Evolutionary conservation across 2,113 vertebrate species (phyloP).

Genomic region (Pelvicachromis taeniatus): DNA sequence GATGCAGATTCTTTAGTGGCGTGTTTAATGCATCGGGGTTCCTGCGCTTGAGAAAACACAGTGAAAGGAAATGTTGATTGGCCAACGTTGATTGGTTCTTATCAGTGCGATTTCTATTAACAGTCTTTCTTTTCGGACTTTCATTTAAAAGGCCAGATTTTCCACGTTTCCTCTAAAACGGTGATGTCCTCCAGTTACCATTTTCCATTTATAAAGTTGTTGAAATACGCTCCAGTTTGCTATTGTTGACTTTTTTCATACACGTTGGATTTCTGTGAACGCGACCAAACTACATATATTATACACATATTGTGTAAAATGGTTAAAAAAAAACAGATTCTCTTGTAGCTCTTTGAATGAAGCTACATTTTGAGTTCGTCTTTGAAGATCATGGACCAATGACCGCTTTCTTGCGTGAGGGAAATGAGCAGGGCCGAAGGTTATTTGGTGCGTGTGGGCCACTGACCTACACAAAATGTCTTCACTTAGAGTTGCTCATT

Average conservation of each 20-base stretch:
- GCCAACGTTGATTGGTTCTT: not conserved
- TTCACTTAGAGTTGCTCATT: not conserved
- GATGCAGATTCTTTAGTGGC: not conserved
- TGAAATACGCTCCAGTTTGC: conserved; percentile 17
- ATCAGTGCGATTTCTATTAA: not conserved
- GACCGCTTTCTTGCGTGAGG: conserved; percentile 42
- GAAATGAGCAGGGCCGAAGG: conserved; percentile 21
- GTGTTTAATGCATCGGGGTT: not conserved
- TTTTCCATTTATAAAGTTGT: conserved; percentile 11
- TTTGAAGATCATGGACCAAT: conserved; percentile 54
- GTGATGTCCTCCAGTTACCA: not conserved
- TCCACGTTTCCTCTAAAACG: not conserved
- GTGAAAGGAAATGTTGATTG: not conserved
- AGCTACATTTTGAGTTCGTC: conserved; percentile 33
- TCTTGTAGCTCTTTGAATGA: conserved; percentile 18
- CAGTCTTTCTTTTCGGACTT: not conserved
- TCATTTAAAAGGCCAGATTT: not conserved
- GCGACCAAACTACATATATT: not conserved
- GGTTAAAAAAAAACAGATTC: conserved; percentile 10
- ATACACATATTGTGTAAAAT: not conserved
- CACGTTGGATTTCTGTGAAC: conserved; percentile 30
- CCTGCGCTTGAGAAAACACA: not conserved
- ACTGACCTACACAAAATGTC: conserved; percentile 27
- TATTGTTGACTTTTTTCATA: conserved; percentile 22
- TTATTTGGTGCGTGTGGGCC: not conserved